Conservation (phyloP, 1,140 invertebrate genomes). For the Atta texana region DNA sequence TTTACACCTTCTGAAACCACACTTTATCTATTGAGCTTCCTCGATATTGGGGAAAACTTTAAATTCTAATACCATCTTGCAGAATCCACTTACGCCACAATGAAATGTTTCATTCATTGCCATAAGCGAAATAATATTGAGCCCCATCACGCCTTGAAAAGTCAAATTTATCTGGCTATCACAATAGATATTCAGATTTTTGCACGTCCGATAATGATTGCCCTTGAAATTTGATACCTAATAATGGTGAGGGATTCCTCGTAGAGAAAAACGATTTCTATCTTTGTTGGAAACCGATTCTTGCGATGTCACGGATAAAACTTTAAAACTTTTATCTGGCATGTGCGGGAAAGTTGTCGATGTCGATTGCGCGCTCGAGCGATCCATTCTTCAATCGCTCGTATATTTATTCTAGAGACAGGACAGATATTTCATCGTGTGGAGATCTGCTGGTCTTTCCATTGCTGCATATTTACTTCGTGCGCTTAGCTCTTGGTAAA, state of each 20-base stretch:
- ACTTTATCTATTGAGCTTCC: background rate
- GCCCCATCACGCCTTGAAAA: constrained; percentile 19
- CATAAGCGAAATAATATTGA: background rate
- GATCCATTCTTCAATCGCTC: background rate
- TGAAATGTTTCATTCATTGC: constrained; percentile 72
- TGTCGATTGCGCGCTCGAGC: background rate
- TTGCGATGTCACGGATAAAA: constrained; percentile 8
- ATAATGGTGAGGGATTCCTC: background rate
- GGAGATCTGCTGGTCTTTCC: background rate
- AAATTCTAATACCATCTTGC: constrained; percentile 67
- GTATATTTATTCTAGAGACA: constrained; percentile 34
- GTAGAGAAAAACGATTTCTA: background rate
- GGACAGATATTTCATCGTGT: constrained; percentile 33
- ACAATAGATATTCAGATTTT: constrained; percentile 54
- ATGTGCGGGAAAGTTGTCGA: background rate
- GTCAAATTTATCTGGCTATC: constrained; percentile 58
- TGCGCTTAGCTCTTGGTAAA: constrained; percentile 48
- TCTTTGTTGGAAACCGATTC: background rate
- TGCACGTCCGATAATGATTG: background rate
- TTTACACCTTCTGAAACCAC: background rate
- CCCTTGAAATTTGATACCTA: constrained; percentile 26
- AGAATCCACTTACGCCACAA: constrained; percentile 45
- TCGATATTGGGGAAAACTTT: constrained; percentile 63
- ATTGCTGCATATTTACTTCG: constrained; percentile 31
- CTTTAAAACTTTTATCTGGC: constrained; percentile 1